Percentiles rank a stretch among this genome's conserved stretches.
These are phyloP conservation scores for Tigriopus japonicus DNA, from an alignment of 1,140 invertebrate genomes.

Conservation along the genomic window DNA sequence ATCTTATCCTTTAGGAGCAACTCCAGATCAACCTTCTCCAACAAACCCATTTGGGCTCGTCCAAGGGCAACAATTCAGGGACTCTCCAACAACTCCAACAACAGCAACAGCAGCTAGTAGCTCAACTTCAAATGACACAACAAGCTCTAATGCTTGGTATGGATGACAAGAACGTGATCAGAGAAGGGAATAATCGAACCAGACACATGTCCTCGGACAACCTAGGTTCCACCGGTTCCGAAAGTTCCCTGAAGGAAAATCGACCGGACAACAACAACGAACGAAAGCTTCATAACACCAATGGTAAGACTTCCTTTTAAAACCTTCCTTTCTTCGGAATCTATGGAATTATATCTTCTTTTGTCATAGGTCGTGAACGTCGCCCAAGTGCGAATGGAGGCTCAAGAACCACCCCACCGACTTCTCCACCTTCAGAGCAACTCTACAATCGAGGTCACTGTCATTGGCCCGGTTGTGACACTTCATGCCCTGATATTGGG, in stretches of 20 bases:
- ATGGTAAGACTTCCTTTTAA: neutral
- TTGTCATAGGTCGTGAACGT: neutral
- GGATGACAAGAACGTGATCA: neutral
- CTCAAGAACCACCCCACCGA: neutral
- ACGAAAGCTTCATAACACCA: neutral
- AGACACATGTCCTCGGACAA: constrained; percentile 1
- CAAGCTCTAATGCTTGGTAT: constrained; percentile 4
- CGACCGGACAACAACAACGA: neutral
- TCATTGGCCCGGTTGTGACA: constrained; percentile 92
- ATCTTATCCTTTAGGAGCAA: constrained; percentile 1
- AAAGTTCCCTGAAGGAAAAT: constrained; percentile 10
- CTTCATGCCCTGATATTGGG: constrained; percentile 67
- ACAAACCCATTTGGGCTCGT: neutral
- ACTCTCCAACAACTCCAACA: neutral
- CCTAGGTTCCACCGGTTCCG: constrained; percentile 2
- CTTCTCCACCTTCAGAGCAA: constrained; percentile 31
- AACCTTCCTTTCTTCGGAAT: no score
- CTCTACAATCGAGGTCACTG: constrained; percentile 82
- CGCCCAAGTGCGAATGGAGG: neutral
- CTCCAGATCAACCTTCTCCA: constrained; percentile 6
- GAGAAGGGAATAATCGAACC: neutral
- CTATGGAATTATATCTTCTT: neutral
- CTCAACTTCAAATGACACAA: constrained; percentile 9
- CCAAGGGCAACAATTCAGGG: neutral
- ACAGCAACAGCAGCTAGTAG: constrained; percentile 9